These are phyloP conservation scores for Genyomyrus donnyi DNA, from an alignment of 2,113 vertebrate species.

Conservation along the genomic window DNA sequence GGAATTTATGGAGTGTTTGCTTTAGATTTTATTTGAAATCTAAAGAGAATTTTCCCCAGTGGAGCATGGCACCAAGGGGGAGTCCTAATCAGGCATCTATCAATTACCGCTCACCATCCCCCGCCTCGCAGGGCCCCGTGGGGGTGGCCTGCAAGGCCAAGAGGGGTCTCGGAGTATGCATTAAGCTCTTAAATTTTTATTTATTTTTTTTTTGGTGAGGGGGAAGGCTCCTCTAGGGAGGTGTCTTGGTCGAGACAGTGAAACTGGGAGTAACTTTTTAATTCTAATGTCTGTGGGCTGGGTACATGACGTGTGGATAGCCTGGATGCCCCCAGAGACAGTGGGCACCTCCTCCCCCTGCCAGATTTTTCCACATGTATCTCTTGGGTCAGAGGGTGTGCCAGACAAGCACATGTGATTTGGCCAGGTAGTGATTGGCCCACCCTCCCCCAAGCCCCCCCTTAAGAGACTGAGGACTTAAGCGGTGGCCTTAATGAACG, in stretches of 20 bases:
- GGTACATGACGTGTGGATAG: background rate
- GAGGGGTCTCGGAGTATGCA: background rate
- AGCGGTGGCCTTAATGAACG: background rate
- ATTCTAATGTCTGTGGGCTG: background rate
- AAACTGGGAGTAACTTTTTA: background rate
- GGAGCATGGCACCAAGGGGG: background rate
- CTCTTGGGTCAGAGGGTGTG: background rate
- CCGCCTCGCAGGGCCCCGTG: background rate
- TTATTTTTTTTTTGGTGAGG: background rate
- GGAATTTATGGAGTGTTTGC: background rate
- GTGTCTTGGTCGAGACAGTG: background rate
- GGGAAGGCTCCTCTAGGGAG: background rate
- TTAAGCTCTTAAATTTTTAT: background rate
- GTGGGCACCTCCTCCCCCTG: background rate
- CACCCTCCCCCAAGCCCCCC: background rate
- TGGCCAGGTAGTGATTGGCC: background rate
- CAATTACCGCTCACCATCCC: background rate
- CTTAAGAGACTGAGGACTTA: background rate
- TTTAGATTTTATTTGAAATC: slow-evolving; percentile 9
- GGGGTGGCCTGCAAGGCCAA: background rate
- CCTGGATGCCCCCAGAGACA: background rate
- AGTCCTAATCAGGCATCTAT: background rate
- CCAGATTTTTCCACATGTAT: background rate
- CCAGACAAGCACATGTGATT: background rate
- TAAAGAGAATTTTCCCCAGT: background rate